Base-by-base conservation (phyloP, 35 echinoderm and acorn worm species). In the Ophioderma brevispina region DNA sequence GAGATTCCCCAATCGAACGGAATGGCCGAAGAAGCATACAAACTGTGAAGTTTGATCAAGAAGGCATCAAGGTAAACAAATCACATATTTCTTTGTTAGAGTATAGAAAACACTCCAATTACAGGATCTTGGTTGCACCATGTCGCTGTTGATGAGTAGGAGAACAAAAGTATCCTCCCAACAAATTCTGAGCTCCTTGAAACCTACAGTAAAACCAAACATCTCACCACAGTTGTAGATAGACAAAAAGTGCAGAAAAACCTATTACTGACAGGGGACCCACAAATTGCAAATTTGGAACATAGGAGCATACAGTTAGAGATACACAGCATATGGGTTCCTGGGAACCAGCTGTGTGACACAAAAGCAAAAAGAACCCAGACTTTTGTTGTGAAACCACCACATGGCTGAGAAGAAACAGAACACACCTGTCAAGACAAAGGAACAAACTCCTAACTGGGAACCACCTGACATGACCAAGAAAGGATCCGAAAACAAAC, bases 1-100 rank as follows among this genome's bases (percentile, higher is more conserved):
- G 0, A 78, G 75, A 19, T 87, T 35, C 75, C 75, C 1, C 85
- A 87, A 36, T 77, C 64, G 1, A 87, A 87, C 36, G 85, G 85
- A 18, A 76, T 77, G 41, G 85, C 75, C 14, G 85, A 87, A 35
- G 30, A 35, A 85, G 46, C 37, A 50, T 87, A 1, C 59, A 87
- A 78, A 77, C 85, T 0, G 70, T 87, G 8, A 87, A 78, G 5
- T 37, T 5, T 87, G 85, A 11, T 87, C 1, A 87, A 78, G 38
- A 87, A 87, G 21, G 84, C 81, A 52, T 34, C 1, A 84, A 84
- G 50, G 40, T 52, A n/a, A 33, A 18, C 14, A 84, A 28, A n/a
- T 50, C 32, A 37, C 40, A 84, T 84, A 84, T 52, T 17, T 84
- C 11, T 6, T 33, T 55, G 1, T 31, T 84, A 6, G 81, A 84